These are phyloP conservation scores for Actinia equina DNA, from an alignment of 64 coral and sea anemone genomes.

Conservation along the genomic window DNA sequence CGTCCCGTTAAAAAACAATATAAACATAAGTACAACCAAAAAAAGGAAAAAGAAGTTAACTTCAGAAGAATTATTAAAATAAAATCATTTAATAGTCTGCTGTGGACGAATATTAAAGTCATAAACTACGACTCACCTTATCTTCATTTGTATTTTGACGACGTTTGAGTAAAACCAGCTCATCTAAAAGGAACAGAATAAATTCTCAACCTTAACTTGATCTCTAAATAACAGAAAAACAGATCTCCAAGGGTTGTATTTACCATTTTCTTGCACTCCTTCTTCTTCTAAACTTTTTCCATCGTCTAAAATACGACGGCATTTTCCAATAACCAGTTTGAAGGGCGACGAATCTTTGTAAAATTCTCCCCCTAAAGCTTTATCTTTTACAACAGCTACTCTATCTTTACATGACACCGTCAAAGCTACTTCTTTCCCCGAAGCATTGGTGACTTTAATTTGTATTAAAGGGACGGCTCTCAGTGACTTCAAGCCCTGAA, in stretches of 20 bases:
- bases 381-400: slow-evolving; percentile 65
- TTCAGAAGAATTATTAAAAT: not conserved
- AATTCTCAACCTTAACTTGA: not conserved
- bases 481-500: slow-evolving; percentile 83
- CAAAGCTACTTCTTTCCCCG: slow-evolving; percentile 69
- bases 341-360: slow-evolving; percentile 73
- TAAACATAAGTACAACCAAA: not conserved
- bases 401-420: slow-evolving; percentile 66
- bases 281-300: slow-evolving; percentile 85
- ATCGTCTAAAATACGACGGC: slow-evolving; percentile 51
- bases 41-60: not conserved
- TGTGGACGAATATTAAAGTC: not conserved
- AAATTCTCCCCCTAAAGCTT: slow-evolving; percentile 71
- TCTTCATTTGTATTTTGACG: slow-evolving; percentile 19
- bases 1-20: not conserved
- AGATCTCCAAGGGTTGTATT: not conserved
- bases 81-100: not conserved
- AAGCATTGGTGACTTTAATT: slow-evolving; percentile 59
- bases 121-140: not conserved
- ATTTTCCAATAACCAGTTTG: slow-evolving; percentile 76
- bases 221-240: not conserved
- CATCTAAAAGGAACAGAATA: slow-evolving; percentile 45
- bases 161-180: slow-evolving; percentile 72
- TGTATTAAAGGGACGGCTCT: slow-evolving; percentile 74
- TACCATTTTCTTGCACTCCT: slow-evolving; percentile 79